Percentiles rank a stretch among this genome's conserved stretches.
These are phyloP conservation scores for Ptilorrhoa leucosticta DNA, from an alignment of 2,113 vertebrate species.

Conservation along the genomic window DNA sequence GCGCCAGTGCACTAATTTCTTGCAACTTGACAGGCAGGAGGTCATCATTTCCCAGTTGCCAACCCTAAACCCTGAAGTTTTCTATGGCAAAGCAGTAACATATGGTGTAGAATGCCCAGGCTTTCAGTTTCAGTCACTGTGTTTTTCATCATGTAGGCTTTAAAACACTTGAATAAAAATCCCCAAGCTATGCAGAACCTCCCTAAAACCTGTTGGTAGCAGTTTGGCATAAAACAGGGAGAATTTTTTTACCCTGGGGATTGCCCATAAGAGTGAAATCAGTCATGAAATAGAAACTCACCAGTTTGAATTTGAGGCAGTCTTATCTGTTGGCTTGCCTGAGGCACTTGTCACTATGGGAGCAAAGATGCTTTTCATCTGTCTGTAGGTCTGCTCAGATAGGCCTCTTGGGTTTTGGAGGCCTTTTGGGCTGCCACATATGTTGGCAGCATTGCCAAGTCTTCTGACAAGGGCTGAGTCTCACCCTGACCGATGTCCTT, in stretches of 20 bases:
- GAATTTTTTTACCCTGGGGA: background rate
- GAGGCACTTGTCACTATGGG: background rate
- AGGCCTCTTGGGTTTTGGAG: background rate
- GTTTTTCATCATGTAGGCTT: constrained; percentile 15
- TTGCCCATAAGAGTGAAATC: constrained; percentile 44
- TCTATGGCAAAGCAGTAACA: background rate
- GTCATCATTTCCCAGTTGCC: background rate
- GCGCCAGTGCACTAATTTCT: background rate
- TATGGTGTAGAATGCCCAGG: background rate
- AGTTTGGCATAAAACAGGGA: constrained; percentile 14
- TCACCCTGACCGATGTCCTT: background rate
- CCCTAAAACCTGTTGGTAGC: background rate
- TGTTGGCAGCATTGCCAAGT: background rate
- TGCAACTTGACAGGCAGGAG: background rate
- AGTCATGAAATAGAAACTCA: background rate
- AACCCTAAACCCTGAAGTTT: background rate
- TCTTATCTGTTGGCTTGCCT: background rate
- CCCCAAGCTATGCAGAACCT: background rate
- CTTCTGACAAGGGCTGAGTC: background rate
- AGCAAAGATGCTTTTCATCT: background rate
- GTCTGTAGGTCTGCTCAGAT: background rate
- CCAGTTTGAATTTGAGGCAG: background rate
- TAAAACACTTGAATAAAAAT: constrained; percentile 42
- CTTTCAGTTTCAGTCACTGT: constrained; percentile 3
- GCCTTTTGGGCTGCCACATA: background rate